A percentile compares a stretch with the other conserved stretches of the same genome.
phyloP scores from a whole-genome alignment of 1,140 invertebrate genomes.

The Drosophila arizonae region DNA sequence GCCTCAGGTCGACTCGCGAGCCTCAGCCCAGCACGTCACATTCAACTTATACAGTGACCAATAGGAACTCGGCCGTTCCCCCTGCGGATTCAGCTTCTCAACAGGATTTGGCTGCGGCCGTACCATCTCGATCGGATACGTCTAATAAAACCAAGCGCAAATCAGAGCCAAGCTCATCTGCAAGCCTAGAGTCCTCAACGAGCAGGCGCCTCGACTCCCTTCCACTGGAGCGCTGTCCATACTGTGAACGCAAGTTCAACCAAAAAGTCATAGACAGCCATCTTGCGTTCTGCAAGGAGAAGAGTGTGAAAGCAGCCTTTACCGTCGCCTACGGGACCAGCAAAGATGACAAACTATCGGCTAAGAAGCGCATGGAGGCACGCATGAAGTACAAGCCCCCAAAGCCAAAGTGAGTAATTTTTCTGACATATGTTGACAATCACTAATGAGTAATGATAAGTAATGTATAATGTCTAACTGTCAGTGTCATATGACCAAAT shows the following conservation, averaged over 20 bases:
- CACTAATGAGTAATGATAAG: neutral
- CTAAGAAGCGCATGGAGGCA: conserved; percentile 13
- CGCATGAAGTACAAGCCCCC: conserved; percentile 22
- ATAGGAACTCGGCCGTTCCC: no score
- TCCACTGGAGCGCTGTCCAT: neutral
- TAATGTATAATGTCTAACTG: no score
- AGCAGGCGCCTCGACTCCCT: no score
- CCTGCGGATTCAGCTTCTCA: neutral
- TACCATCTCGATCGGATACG: no score
- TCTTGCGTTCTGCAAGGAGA: conserved; percentile 7
- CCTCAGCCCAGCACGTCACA: neutral
- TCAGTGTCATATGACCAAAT: no score
- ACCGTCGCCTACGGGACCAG: no score
- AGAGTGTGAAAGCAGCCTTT: neutral
- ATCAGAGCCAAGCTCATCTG: neutral
- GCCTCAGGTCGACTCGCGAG: neutral
- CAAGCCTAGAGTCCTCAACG: neutral
- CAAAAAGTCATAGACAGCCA: neutral
- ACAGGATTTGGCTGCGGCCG: neutral
- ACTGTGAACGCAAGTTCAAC: conserved; percentile 15
- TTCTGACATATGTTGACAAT: neutral
- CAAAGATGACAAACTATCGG: neutral
- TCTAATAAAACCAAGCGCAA: no score
- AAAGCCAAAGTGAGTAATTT: neutral
- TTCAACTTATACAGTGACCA: no score